Evolutionary conservation across 1,140 invertebrate species (phyloP).

Genomic region (Pachyrhynchus sulphureomaculatus): DNA sequence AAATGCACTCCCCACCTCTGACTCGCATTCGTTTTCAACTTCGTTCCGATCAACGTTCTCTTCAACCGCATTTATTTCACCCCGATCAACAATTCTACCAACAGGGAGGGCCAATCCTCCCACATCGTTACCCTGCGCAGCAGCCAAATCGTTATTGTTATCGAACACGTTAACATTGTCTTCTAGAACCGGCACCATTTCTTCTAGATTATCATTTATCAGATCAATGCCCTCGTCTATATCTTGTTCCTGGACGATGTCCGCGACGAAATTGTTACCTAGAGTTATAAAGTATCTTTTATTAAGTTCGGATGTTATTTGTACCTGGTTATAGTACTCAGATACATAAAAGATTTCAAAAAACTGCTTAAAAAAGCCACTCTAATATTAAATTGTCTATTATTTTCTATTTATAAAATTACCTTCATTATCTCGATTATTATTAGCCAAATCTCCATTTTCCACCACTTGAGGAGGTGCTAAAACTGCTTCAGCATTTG

Average conservation of each 20-base stretch:
- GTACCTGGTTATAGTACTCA: too few species aligned
- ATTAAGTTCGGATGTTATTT: too few species aligned
- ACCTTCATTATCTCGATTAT: slow-evolving; percentile 58
- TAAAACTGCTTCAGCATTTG: not conserved
- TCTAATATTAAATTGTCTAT: too few species aligned
- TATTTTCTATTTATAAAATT: not conserved
- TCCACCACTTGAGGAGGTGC: slow-evolving; percentile 45
- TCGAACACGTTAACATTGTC: slow-evolving; percentile 25
- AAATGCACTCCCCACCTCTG: too few species aligned
- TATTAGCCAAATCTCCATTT: slow-evolving; percentile 59
- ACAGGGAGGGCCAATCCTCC: too few species aligned
- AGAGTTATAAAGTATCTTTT: too few species aligned
- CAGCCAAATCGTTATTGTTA: slow-evolving; percentile 40
- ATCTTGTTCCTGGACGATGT: slow-evolving; percentile 35
- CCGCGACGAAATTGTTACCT: slow-evolving; percentile 53
- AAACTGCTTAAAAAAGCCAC: too few species aligned
- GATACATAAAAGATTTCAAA: too few species aligned
- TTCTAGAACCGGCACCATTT: slow-evolving; percentile 8
- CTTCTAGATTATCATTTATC: slow-evolving; percentile 32
- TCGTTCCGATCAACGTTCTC: not conserved
- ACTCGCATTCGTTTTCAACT: not conserved
- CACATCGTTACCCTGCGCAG: too few species aligned
- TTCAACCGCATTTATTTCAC: too few species aligned
- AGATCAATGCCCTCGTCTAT: slow-evolving; percentile 31
- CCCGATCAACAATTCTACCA: too few species aligned